Base-by-base conservation (phyloP, 2,113 vertebrate species). In the Cyprinus carpio region DNA sequence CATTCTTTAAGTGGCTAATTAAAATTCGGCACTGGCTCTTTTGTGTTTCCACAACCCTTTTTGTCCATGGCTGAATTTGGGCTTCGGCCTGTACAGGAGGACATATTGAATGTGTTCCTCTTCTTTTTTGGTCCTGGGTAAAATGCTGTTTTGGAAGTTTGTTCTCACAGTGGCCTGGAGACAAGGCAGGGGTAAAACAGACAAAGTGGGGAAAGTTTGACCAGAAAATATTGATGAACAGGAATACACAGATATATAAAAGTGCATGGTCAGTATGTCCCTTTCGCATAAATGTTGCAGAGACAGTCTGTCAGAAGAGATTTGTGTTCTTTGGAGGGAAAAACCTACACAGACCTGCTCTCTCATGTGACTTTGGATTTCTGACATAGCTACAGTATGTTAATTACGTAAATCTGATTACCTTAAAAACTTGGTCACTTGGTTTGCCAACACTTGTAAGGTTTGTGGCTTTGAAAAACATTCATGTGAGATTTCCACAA, bases 1-100 rank as follows among this genome's bases (percentile, higher is more conserved):
- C 90, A 86, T 91, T 92, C 85, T 93, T 86, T 54, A 75, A 79
- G 64, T 90, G 90, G 92, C 90, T 95, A 94, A 93, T 95, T 93
- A 93, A 93, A 93, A 93, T 91, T 93, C 90, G 87, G 83, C 62
- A 87, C 90, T 85, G 86, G 87, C 83, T 77, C 86, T 77, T 82
- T 90, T n/a, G 74, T 92, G 92, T 91, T 86, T 67, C 82, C 84
- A 88, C 88, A 77, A 89, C 89, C 87, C 91, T 91, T 54, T 81
- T 86, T 91, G 90, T 86, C 87, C 75, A 82, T 16, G 1, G 43
- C 27, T 69, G 20, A 60, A 81, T 89, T 91, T 91, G 15, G 86
- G 81, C 75, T 46, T 76, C 13, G 31, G 31, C 25, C 54, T 84
- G 60, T 65, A 81, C 25, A 20, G 74, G 10, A 81, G 34, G 37